These are phyloP conservation scores for Epistrophe grossulariae DNA, from an alignment of 2,888 invertebrate species.

Conservation along the genomic window DNA sequence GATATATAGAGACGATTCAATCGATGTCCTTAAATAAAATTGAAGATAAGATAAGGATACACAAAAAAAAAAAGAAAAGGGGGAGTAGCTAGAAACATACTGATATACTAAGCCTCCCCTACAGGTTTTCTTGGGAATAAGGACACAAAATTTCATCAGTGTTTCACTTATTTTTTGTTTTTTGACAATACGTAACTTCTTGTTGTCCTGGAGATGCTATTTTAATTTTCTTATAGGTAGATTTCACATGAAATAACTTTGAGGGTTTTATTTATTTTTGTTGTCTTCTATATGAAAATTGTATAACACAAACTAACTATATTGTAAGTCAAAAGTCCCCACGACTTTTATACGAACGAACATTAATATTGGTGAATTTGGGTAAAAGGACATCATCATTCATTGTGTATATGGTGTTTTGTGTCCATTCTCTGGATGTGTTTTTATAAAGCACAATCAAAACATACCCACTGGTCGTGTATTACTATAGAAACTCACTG, in stretches of 20 bases:
- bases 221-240: constrained; percentile 26
- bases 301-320: constrained; percentile 33
- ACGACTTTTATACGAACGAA: constrained; percentile 17
- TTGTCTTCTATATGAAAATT: not conserved
- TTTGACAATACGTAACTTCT: constrained; percentile 19
- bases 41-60: constrained; percentile 23
- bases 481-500: constrained; percentile 30
- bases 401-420: constrained; percentile 36
- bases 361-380: constrained; percentile 59
- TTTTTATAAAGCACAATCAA: constrained; percentile 58
- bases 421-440: constrained; percentile 5
- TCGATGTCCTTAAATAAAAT: constrained; percentile 44
- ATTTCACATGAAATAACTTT: constrained; percentile 25
- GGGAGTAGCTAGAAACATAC: constrained; percentile 5
- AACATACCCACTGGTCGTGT: constrained; percentile 70
- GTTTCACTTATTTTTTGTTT: constrained; percentile 17
- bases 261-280: not conserved
- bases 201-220: constrained; percentile 23
- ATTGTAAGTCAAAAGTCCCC: not conserved
- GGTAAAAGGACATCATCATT: constrained; percentile 60
- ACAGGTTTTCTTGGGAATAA: constrained; percentile 23
- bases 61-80: not conserved
- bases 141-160: constrained; percentile 50
- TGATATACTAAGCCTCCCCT: constrained; percentile 47
- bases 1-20: constrained; percentile 6